Conservation (phyloP, 2,113 vertebrate species). For the Xenotilapia flavipinnis region DNA sequence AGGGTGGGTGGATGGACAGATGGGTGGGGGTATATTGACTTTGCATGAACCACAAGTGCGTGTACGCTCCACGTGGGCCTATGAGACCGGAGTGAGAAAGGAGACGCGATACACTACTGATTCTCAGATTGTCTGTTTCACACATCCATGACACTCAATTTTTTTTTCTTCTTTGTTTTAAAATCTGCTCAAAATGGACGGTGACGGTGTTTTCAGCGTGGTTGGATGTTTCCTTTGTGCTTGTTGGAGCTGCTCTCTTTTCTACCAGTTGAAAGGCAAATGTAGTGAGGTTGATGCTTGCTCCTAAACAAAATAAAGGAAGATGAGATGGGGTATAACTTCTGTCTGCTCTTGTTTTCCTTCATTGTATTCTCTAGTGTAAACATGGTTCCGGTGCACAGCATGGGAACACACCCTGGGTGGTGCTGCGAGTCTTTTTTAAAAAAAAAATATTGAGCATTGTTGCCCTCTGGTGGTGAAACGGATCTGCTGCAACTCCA, state of each 20-base stretch:
- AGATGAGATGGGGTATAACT: constrained; percentile 61
- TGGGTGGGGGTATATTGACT: not conserved
- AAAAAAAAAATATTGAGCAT: not conserved
- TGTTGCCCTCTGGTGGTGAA: constrained; percentile 29
- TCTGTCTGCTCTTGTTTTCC: not conserved
- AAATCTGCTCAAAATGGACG: constrained; percentile 50
- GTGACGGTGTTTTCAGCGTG: constrained; percentile 45
- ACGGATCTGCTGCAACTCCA: fast-evolving
- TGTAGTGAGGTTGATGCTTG: constrained; percentile 77
- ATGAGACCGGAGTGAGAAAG: constrained; percentile 21
- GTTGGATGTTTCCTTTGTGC: constrained; percentile 68
- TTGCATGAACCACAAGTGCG: constrained; percentile 60
- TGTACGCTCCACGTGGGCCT: constrained; percentile 40
- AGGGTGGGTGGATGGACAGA: not conserved
- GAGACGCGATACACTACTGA: constrained; percentile 60
- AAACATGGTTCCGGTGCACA: not conserved
- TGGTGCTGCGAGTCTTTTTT: not conserved
- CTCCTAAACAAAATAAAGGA: constrained; percentile 80
- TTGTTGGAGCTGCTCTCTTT: constrained; percentile 74
- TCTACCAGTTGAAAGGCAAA: constrained; percentile 66
- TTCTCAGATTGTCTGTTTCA: constrained; percentile 55
- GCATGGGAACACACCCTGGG: not conserved
- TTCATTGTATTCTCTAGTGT: not conserved
- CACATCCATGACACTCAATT: constrained; percentile 40
- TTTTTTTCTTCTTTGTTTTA: constrained; percentile 16